Conservation (phyloP, 2,888 invertebrate species). For the Idaea dimidiata region DNA sequence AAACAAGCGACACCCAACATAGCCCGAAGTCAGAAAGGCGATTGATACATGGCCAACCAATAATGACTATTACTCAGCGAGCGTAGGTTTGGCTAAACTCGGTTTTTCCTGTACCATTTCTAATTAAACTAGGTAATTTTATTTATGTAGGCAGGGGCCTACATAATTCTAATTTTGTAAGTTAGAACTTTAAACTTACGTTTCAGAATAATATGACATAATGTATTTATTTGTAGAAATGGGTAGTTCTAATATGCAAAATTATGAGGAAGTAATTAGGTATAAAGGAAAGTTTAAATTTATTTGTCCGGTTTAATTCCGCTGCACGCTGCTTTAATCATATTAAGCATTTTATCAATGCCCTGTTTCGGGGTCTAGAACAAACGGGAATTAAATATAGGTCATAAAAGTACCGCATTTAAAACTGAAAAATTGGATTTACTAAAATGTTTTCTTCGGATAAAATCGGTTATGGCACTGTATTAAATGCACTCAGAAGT, state of each 20-base stretch:
- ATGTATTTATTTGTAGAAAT: too few relatives aligned
- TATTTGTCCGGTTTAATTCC: too few relatives aligned
- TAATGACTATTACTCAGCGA: background rate
- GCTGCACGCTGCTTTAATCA: too few relatives aligned
- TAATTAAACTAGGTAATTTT: background rate
- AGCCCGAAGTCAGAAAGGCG: conserved; percentile 3
- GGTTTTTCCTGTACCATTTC: background rate
- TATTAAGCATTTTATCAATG: too few relatives aligned
- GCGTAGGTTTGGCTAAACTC: background rate
- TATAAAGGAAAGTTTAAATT: background rate
- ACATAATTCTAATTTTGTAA: background rate
- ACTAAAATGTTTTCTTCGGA: too few relatives aligned
- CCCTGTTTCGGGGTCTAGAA: too few relatives aligned
- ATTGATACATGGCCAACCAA: background rate
- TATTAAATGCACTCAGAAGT: background rate
- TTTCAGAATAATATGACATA: too few relatives aligned
- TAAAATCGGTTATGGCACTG: background rate
- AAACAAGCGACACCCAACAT: background rate
- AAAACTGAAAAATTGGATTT: too few relatives aligned
- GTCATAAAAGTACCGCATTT: too few relatives aligned
- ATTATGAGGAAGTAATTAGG: background rate
- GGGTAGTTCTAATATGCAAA: too few relatives aligned
- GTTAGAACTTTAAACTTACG: background rate
- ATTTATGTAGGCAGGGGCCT: too few relatives aligned
- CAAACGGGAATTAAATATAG: too few relatives aligned